Percentiles rank a stretch among this genome's conserved stretches.
phyloP scores from a whole-genome alignment of 2,113 vertebrate species.

The Dipodomys spectabilis region DNA sequence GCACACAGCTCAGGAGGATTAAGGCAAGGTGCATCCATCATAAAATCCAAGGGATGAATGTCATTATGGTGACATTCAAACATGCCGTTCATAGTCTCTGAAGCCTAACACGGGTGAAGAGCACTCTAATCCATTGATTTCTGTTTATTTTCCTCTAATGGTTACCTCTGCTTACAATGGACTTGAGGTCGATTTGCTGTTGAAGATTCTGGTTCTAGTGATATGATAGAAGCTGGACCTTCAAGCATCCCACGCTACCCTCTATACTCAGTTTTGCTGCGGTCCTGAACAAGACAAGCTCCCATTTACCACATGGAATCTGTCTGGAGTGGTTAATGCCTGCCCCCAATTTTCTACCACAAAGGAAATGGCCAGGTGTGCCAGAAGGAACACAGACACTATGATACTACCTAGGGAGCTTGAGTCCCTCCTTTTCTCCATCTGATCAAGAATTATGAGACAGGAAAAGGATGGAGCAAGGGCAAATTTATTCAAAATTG shows the following conservation, averaged over 20 bases:
- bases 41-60: accelerated
- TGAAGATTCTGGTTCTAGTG: background rate
- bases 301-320: background rate
- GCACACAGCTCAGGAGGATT: background rate
- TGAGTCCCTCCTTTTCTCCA: too few relatives aligned
- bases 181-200: background rate
- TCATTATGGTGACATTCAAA: background rate
- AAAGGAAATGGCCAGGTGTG: background rate
- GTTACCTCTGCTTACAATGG: background rate
- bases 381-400: background rate
- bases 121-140: background rate
- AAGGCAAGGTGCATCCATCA: background rate
- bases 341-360: background rate
- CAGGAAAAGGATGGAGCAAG: too few relatives aligned
- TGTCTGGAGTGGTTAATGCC: background rate
- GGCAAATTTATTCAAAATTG: too few relatives aligned
- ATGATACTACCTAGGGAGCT: too few relatives aligned
- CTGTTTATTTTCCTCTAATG: background rate
- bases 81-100: background rate
- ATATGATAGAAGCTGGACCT: background rate
- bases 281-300: background rate
- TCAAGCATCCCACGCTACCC: accelerated
- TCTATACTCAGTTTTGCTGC: background rate
- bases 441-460: too few relatives aligned
- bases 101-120: background rate